Evolutionary conservation across 2,113 vertebrate species (phyloP).

Genomic region (Trematomus loennbergii): DNA sequence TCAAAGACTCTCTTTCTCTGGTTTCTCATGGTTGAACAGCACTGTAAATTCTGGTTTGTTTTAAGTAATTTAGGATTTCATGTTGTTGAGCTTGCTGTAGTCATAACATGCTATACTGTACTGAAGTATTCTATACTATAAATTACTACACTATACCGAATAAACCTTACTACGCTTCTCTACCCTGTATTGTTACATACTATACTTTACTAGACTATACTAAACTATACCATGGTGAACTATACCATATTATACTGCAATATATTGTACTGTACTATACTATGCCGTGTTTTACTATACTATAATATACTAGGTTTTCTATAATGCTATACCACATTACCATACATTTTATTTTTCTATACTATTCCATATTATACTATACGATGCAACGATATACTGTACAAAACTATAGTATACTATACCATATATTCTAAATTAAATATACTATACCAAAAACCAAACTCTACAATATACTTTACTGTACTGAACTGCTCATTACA

Average conservation of each 20-base stretch:
- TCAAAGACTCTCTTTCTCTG: constrained; percentile 1
- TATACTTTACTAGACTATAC: neutral
- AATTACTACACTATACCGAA: neutral
- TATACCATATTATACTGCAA: neutral
- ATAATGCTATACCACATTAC: neutral
- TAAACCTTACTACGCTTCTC: neutral
- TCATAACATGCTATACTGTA: no score
- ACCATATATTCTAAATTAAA: neutral
- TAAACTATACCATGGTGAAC: neutral
- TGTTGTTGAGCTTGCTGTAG: neutral
- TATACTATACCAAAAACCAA: no score
- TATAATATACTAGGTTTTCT: neutral
- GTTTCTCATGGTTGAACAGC: neutral
- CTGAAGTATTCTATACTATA: neutral
- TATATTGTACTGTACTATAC: neutral
- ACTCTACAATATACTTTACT: neutral
- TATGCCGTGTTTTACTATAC: neutral
- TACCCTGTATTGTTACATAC: neutral
- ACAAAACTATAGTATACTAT: neutral
- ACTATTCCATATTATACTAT: neutral
- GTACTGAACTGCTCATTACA: neutral
- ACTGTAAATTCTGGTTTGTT: neutral
- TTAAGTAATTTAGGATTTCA: neutral
- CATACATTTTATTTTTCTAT: neutral
- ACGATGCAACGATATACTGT: no score